Evolutionary conservation across 2,888 invertebrate species (phyloP).

Genomic region (Leucozona laternaria): DNA sequence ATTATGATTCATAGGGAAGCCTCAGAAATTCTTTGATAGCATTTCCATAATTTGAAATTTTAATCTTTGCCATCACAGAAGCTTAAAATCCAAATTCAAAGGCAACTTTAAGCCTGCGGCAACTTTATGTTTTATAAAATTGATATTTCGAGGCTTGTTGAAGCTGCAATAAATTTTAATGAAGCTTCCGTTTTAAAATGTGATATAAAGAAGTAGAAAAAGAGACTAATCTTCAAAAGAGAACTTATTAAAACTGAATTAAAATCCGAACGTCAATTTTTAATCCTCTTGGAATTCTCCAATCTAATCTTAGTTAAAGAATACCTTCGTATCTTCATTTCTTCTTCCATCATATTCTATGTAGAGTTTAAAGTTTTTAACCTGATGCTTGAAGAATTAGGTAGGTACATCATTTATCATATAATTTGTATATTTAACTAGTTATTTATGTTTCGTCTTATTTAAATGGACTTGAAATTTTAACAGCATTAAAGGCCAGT

Average conservation of each 20-base stretch:
- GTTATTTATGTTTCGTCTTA: too few relatives aligned
- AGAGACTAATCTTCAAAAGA: not conserved
- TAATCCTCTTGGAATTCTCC: constrained; percentile 37
- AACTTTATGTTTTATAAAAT: not conserved
- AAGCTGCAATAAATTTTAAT: not conserved
- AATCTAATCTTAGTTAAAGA: constrained; percentile 3
- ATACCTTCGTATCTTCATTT: too few relatives aligned
- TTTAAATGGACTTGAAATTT: too few relatives aligned
- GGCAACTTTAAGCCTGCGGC: not conserved
- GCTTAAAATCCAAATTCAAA: not conserved
- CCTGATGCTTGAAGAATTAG: too few relatives aligned
- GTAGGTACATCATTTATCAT: too few relatives aligned
- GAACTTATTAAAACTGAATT: not conserved
- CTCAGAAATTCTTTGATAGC: not conserved
- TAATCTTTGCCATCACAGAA: not conserved
- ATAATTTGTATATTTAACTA: too few relatives aligned
- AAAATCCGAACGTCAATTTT: not conserved
- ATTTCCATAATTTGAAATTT: constrained; percentile 10
- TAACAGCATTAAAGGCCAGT: too few relatives aligned
- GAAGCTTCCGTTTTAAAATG: not conserved
- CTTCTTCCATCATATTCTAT: too few relatives aligned
- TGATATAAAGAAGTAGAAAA: not conserved
- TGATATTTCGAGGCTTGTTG: not conserved
- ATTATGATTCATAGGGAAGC: not conserved
- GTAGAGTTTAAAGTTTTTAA: too few relatives aligned